Evolutionary conservation across 2,888 invertebrate species (phyloP).

Genomic region (Limnephilus marmoratus): DNA sequence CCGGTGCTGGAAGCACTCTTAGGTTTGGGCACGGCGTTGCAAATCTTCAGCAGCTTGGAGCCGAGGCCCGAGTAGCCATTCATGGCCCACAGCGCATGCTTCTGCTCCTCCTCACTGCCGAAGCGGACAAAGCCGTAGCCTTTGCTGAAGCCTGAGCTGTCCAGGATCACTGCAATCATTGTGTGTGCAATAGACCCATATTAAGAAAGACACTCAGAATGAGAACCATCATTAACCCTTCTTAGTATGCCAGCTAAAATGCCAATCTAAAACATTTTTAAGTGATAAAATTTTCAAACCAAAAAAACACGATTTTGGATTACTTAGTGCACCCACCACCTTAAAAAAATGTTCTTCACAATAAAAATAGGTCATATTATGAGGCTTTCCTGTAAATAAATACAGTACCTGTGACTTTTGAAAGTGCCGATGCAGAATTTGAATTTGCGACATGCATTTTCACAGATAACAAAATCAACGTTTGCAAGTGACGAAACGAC

Average conservation of each 20-base stretch:
- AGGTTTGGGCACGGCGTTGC: constrained; percentile 93
- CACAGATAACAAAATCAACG: no score
- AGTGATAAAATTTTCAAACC: no score
- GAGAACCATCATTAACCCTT: neutral
- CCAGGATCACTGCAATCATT: constrained; percentile 86
- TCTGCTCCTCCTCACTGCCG: constrained; percentile 95
- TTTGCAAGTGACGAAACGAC: no score
- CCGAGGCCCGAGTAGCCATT: constrained; percentile 94
- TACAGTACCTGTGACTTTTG: no score
- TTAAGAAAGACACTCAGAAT: neutral
- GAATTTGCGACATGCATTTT: no score
- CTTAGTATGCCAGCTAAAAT: neutral
- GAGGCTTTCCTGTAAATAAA: no score
- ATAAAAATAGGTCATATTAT: no score
- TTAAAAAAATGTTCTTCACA: no score
- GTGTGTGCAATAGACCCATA: constrained; percentile 60
- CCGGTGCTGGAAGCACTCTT: constrained; percentile 74
- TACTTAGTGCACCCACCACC: no score
- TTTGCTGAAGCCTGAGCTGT: constrained; percentile 92
- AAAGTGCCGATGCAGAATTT: no score
- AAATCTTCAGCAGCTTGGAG: constrained; percentile 92
- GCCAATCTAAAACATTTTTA: no score
- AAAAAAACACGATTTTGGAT: no score
- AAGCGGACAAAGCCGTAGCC: constrained; percentile 98
- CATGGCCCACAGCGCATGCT: constrained; percentile 94